Evolutionary conservation across 1,140 invertebrate genomes (phyloP).

Genomic region (Drosophila erecta): DNA sequence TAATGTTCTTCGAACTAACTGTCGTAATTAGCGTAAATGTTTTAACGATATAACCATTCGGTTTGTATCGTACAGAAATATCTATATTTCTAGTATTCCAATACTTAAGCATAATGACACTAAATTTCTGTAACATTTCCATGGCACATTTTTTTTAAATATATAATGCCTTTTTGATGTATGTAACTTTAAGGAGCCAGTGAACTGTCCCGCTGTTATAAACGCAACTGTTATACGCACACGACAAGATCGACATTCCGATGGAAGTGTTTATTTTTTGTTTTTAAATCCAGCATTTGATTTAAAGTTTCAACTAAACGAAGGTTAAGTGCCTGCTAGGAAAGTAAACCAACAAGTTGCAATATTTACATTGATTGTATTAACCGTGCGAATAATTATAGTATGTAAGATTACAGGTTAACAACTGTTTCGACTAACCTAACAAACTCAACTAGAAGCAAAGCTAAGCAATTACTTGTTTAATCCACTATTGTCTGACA

Average conservation of each 20-base stretch:
- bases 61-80: neutral
- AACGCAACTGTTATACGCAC: constrained; percentile 36
- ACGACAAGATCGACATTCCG: constrained; percentile 1
- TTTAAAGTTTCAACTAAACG: constrained; percentile 21
- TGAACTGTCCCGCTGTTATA: constrained; percentile 26
- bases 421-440: constrained; percentile 28
- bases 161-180: neutral
- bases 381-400: constrained; percentile 47
- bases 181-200: neutral
- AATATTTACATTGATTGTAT: constrained; percentile 67
- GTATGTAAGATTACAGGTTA: constrained; percentile 63
- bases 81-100: neutral
- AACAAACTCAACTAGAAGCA: constrained; percentile 43
- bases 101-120: too few relatives aligned
- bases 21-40: neutral
- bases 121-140: constrained; percentile 5
- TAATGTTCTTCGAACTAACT: constrained; percentile 5
- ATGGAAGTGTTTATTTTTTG: constrained; percentile 23
- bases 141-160: neutral
- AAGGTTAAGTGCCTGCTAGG: constrained; percentile 74
- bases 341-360: constrained; percentile 50
- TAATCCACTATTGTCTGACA: constrained; percentile 29
- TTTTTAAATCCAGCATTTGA: constrained; percentile 9
- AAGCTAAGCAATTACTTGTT: constrained; percentile 46
- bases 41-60: neutral